Conservation (phyloP, 2,797 vertebrate species). For the Hypotaenidia okinawae region DNA sequence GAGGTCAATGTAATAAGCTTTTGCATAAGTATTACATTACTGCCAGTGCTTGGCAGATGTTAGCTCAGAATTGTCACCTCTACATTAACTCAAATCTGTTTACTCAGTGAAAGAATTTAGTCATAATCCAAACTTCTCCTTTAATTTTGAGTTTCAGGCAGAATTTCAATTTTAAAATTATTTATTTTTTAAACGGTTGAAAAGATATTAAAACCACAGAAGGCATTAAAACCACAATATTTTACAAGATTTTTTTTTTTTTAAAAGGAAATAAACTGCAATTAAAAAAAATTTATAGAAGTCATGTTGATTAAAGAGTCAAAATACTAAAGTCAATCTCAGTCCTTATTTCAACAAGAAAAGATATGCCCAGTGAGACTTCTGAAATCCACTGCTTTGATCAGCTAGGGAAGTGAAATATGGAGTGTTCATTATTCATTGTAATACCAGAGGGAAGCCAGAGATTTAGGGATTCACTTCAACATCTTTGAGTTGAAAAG, state of each 20-base stretch:
- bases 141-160: not conserved
- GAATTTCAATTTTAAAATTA: not conserved
- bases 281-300: not conserved
- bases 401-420: conserved; percentile 33
- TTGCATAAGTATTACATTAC: conserved; percentile 46
- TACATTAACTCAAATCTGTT: conserved; percentile 35
- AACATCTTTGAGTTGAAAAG: conserved; percentile 4
- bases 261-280: conserved; percentile 10
- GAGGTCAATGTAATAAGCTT: conserved; percentile 67
- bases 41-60: conserved; percentile 61
- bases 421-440: not conserved
- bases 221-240: not conserved
- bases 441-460: not conserved
- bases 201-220: not conserved
- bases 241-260: not conserved
- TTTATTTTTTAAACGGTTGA: not conserved
- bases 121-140: not conserved
- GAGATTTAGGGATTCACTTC: conserved; percentile 37
- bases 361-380: conserved; percentile 6
- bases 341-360: not conserved
- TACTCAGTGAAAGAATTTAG: conserved; percentile 46
- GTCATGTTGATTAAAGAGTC: not conserved
- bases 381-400: conserved; percentile 38
- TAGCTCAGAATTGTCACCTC: conserved; percentile 35
- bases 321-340: not conserved